These are phyloP conservation scores for Apodemus sylvaticus DNA, from an alignment of 2,113 vertebrate species.

Conservation along the genomic window DNA sequence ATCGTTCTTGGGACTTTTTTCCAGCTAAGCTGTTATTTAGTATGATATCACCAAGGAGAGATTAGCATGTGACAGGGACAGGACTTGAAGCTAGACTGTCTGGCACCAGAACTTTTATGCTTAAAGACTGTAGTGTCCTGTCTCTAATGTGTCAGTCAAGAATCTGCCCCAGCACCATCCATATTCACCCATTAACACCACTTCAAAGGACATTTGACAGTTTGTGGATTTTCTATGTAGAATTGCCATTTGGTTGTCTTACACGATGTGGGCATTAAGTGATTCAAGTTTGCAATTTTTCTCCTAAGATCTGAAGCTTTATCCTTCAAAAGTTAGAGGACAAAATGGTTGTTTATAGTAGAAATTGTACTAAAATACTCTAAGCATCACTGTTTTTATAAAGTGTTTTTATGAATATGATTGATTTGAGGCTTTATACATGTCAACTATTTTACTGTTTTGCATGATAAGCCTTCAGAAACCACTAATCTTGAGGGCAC, in stretches of 20 bases:
- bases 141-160: constrained; percentile 39
- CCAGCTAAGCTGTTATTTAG: not conserved
- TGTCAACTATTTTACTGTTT: not conserved
- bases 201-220: constrained; percentile 40
- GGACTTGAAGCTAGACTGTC: constrained; percentile 16
- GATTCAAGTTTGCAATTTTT: not conserved
- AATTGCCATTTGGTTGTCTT: constrained; percentile 44
- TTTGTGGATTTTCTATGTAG: constrained; percentile 29
- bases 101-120: not conserved
- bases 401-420: constrained; percentile 37
- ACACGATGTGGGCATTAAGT: constrained; percentile 5
- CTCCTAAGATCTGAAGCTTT: constrained; percentile 3
- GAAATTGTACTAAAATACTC: constrained; percentile 36
- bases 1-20: not conserved
- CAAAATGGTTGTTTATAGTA: not conserved
- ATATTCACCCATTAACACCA: constrained; percentile 35
- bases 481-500: not conserved
- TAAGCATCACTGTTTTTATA: constrained; percentile 22
- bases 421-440: not conserved
- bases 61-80: constrained; percentile 11
- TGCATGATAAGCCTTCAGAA: not conserved
- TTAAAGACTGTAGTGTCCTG: not conserved
- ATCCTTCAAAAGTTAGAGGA: not conserved
- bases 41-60: constrained; percentile 39
- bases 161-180: not conserved